Conservation (phyloP, 2,113 vertebrate genomes). For the Dromas ardeola region DNA sequence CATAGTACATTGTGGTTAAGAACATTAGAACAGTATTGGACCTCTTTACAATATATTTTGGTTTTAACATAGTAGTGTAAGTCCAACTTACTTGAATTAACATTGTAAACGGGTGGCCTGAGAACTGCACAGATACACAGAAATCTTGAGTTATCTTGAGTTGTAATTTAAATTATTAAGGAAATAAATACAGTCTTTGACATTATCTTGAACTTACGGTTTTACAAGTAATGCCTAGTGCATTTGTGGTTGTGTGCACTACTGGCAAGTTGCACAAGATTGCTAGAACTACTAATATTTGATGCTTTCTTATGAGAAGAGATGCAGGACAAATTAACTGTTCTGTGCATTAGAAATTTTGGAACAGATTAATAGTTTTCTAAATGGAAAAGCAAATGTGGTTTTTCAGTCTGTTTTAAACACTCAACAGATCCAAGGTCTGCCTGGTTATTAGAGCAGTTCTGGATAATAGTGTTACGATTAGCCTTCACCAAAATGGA, state of each 20-base stretch:
- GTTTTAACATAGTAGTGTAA: not conserved
- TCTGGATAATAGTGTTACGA: not conserved
- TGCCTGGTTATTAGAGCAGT: not conserved
- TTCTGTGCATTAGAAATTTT: not conserved
- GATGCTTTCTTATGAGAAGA: not conserved
- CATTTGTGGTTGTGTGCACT: rapidly evolving
- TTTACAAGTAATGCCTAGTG: rapidly evolving
- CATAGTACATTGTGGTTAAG: not conserved
- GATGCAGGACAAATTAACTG: not conserved
- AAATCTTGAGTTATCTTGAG: not conserved
- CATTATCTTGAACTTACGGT: not conserved
- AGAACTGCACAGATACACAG: not conserved
- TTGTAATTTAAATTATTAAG: not conserved
- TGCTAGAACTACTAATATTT: not conserved
- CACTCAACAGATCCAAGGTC: not conserved
- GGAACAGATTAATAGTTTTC: not conserved
- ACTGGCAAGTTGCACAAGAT: not conserved
- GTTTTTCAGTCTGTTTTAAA: not conserved
- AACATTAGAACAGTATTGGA: not conserved
- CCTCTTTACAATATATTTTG: not conserved
- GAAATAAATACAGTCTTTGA: not conserved
- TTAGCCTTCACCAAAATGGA: not conserved
- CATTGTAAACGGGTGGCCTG: not conserved
- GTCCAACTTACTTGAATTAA: not conserved
- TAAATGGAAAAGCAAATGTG: not conserved